Evolutionary conservation across 2,888 invertebrate genomes (phyloP).

Genomic region (Tridacna gigas): DNA sequence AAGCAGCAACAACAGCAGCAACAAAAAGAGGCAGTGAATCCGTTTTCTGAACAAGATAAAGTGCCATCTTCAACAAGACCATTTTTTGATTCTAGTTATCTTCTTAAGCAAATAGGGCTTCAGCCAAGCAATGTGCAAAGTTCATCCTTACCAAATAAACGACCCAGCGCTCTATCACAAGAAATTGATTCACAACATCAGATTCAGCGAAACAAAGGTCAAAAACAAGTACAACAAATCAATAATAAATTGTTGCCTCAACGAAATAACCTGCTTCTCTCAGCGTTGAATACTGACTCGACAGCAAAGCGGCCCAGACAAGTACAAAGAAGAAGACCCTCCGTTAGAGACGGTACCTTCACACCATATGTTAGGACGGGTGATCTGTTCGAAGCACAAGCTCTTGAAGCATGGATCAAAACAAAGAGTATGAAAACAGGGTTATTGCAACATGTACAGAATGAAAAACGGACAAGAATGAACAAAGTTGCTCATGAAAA

Average conservation of each 20-base stretch:
- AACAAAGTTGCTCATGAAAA: not conserved
- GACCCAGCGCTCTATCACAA: too few species aligned
- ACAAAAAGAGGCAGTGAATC: not conserved
- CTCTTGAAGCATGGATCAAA: constrained; percentile 22
- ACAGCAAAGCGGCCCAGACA: not conserved
- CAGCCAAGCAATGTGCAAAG: not conserved
- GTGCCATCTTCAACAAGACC: not conserved
- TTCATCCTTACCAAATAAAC: too few species aligned
- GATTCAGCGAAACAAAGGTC: not conserved
- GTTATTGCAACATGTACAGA: constrained; percentile 1
- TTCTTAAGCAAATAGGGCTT: not conserved
- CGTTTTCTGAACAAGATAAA: not conserved
- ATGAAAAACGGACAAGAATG: not conserved
- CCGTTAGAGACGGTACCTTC: not conserved
- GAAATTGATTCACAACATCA: not conserved
- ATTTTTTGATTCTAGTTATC: constrained; percentile 6
- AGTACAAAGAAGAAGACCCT: not conserved
- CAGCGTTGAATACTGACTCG: not conserved
- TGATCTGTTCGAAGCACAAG: constrained; percentile 3
- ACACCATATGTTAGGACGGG: constrained; percentile 2
- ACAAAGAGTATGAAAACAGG: not conserved
- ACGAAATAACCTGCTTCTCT: not conserved
- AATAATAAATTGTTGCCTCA: too few species aligned
- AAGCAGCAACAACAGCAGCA: not conserved
- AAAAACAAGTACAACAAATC: too few species aligned